These are phyloP conservation scores for Paedocypris micromegethes DNA, from an alignment of 2,797 vertebrate genomes.

Conservation along the genomic window DNA sequence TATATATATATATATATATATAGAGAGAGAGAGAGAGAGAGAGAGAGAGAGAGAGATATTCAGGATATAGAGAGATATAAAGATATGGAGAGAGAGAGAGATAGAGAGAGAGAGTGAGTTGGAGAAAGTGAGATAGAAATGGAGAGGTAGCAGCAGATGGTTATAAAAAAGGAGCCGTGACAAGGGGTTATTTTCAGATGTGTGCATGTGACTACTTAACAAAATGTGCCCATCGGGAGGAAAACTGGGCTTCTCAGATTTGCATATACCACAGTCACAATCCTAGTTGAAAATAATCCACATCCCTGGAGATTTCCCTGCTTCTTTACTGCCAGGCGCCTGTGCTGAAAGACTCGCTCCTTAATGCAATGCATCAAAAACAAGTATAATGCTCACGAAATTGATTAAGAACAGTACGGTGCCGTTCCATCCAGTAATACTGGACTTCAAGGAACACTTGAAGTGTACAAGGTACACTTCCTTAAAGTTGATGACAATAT, in stretches of 20 bases:
- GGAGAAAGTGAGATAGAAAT: neutral
- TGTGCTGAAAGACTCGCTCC: no score
- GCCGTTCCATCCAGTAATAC: no score
- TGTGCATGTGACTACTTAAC: conserved; percentile 25
- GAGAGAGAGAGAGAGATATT: no score
- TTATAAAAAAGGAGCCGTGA: conserved; percentile 33
- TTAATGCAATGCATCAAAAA: no score
- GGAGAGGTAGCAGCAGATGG: conserved; percentile 32
- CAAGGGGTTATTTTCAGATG: conserved; percentile 44
- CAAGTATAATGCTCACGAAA: no score
- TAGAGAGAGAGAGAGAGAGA: no score
- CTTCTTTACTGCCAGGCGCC: conserved; percentile 1
- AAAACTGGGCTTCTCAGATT: conserved; percentile 30
- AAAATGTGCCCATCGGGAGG: conserved; percentile 26
- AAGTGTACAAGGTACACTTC: no score
- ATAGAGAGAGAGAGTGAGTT: neutral
- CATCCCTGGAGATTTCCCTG: conserved; percentile 17
- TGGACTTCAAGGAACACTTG: no score
- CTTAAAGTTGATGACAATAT: no score
- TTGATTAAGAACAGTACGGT: no score
- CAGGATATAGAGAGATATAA: no score
- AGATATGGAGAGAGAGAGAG: neutral
- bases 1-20: no score
- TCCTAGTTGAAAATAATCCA: conserved; percentile 25
- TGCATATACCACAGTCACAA: conserved; percentile 20